These are phyloP conservation scores for Gryllus bimaculatus DNA, from an alignment of 1,140 invertebrate genomes.

Conservation along the genomic window DNA sequence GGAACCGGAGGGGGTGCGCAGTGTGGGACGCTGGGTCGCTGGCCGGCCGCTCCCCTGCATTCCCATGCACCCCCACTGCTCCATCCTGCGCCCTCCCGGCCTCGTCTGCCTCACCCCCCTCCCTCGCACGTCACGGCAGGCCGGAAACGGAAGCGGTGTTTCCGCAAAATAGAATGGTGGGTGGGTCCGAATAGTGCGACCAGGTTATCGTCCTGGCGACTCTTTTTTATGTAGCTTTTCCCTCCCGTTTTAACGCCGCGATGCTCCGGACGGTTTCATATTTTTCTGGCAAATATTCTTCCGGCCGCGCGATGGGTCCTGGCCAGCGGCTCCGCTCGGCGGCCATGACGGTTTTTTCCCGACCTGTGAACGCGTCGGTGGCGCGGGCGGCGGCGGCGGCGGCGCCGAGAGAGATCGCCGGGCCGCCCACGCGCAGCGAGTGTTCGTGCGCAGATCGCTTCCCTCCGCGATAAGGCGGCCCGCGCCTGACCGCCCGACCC, in stretches of 20 bases:
- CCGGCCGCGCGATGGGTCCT: no score
- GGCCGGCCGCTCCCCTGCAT: no score
- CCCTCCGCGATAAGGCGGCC: neutral
- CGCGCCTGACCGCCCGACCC: neutral
- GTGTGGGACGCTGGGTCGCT: neutral
- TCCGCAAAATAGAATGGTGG: neutral
- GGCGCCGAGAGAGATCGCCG: no score
- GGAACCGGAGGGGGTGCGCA: neutral
- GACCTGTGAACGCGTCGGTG: no score
- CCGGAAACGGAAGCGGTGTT: neutral
- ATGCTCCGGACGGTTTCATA: neutral
- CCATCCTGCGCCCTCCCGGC: neutral
- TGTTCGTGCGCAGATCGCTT: neutral
- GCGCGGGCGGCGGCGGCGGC: no score
- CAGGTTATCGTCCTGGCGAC: conserved; percentile 2
- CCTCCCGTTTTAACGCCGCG: neutral
- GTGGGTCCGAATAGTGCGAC: neutral
- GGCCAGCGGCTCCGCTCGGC: no score
- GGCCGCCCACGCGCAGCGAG: no score
- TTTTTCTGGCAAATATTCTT: neutral
- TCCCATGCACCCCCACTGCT: neutral
- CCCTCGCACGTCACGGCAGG: neutral
- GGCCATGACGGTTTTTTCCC: no score
- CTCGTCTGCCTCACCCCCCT: neutral
- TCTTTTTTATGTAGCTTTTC: neutral